Base-by-base conservation (phyloP, 2,888 invertebrate genomes). In the Himalopsyche japonica region DNA sequence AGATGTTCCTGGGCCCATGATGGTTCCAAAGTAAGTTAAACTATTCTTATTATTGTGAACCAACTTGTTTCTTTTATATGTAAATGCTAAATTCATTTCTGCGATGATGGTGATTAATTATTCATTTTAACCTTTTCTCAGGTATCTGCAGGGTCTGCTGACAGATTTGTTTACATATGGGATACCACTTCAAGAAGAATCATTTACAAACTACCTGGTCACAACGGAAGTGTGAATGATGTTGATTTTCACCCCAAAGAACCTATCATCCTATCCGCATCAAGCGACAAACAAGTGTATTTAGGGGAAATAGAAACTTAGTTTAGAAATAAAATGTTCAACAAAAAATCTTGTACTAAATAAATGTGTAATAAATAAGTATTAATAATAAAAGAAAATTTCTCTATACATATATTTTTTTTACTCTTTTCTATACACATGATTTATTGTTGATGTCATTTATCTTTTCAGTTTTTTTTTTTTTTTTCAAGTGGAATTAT, bases 191-290 rank as follows among this genome's bases (percentile, higher is more conserved):
- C 97, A 0, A 93, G 98, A 37, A 94, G 98, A 86, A 96, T 99
- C 88, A 91, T 98, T 48, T 99, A 99, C 92, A 98, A 98, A 91
- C 93, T 99, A 88, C 99, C 99, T 0, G 99, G 99, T 0, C 99
- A 99, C 91, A 97, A 98, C 91, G 99, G 99, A 49, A 96, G 98
- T 86, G 98, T 99, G 37, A 99, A 99, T 89, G 98, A 98, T 90
- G 95, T 98, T 0, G 97, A 97, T 90, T 98, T 99, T 90, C 99
- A 99, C 91, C 97, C 96, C 0, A 94, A 94, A 47, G 99, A 99
- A 90, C 97, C 99, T 6, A 95, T 99, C 81, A 95, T 99, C 88
- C 93, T 97, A 57, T 99, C 99, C 0, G 98, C 95, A 12, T 97
- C 98, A 57, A 98, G 98, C 90, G 99, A 99, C 91, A 99, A 99